Evolutionary conservation across 2,888 invertebrate genomes (phyloP).

Genomic region (Ophion ellenae): DNA sequence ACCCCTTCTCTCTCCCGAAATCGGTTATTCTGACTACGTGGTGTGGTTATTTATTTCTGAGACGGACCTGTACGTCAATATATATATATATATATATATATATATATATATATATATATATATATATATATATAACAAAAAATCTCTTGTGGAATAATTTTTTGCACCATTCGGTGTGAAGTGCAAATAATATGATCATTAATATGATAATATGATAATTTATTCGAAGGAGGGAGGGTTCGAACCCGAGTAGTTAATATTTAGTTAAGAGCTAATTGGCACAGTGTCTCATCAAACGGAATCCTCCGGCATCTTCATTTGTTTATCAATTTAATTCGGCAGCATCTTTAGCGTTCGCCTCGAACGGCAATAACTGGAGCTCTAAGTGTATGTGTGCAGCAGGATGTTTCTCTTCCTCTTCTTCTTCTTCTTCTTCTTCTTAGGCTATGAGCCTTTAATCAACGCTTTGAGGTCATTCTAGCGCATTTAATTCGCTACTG

Average conservation of each 20-base stretch:
- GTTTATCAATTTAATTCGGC: conserved; percentile 45
- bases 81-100: too few relatives aligned
- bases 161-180: too few relatives aligned
- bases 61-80: too few relatives aligned
- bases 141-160: too few relatives aligned
- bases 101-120: too few relatives aligned
- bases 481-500: conserved; percentile 47
- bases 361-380: conserved; percentile 10
- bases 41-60: too few relatives aligned
- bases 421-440: background rate
- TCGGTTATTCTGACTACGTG: too few relatives aligned
- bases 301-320: conserved; percentile 53
- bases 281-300: conserved; percentile 40
- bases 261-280: conserved; percentile 33
- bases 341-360: conserved; percentile 19
- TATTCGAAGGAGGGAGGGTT: too few relatives aligned
- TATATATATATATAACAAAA: too few relatives aligned
- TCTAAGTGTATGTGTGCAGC: background rate
- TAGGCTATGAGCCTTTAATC: conserved; percentile 58
- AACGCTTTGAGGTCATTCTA: conserved; percentile 60
- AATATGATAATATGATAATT: too few relatives aligned
- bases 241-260: conserved; percentile 17
- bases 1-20: too few relatives aligned
- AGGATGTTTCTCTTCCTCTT: background rate
- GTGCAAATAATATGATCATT: too few relatives aligned